These are phyloP conservation scores for Drosophila dives DNA, from an alignment of 2,888 invertebrate species.

Conservation along the genomic window DNA sequence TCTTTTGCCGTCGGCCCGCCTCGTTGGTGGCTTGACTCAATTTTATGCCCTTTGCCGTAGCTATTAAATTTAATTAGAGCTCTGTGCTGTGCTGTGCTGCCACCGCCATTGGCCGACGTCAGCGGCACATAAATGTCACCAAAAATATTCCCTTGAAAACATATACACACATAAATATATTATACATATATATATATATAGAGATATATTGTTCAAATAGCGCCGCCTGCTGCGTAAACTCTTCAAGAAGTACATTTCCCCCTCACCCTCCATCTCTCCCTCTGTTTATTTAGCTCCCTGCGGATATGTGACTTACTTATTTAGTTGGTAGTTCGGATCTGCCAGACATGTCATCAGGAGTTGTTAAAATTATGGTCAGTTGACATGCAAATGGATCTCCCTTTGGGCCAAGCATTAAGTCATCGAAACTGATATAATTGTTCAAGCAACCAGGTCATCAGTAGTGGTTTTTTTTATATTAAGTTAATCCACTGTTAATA, in stretches of 20 bases:
- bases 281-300: conserved; percentile 55
- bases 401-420: conserved; percentile 42
- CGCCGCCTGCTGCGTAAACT: conserved; percentile 28
- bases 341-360: conserved; percentile 32
- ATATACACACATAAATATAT: conserved; percentile 2
- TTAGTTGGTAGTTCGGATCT: conserved; percentile 20
- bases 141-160: conserved; percentile 72
- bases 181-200: conserved; percentile 4
- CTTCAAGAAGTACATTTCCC: conserved; percentile 19
- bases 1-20: conserved; percentile 23
- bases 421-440: conserved; percentile 45
- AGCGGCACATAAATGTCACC: conserved; percentile 79
- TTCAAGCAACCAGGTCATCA: conserved; percentile 10
- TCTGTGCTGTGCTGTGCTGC: conserved; percentile 48
- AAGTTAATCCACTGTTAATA: neutral
- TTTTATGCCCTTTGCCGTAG: conserved; percentile 65
- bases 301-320: conserved; percentile 39
- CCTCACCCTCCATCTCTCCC: too few relatives aligned
- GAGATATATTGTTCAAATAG: conserved; percentile 28
- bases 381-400: conserved; percentile 74
- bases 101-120: conserved; percentile 56
- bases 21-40: conserved; percentile 66
- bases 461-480: neutral
- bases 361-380: conserved; percentile 60
- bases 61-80: conserved; percentile 82